Evolutionary conservation across 2,113 vertebrate species (phyloP), one percentile per base, ranked within the genome.

Genomic region (Macquaria australasica): DNA sequence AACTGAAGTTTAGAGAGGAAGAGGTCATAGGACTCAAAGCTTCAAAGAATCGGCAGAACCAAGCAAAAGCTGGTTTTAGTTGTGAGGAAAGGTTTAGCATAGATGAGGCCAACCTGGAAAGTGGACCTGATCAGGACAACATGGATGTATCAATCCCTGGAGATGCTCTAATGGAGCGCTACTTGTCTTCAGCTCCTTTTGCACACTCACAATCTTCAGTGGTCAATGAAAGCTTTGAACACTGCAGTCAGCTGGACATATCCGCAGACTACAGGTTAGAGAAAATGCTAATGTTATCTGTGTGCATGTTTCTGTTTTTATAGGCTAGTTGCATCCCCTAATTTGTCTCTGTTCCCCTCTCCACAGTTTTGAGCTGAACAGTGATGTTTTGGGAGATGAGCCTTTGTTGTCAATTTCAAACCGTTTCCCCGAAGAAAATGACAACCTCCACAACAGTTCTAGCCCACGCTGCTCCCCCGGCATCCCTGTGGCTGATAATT

Each of bases 101-200:
- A 1, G 73, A 87, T 16, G 86, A 89, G 21, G 56, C n/a, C 9
- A 34, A 81, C 48, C 34, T 75, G 48, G 86, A 89, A 59, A 82
- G 39, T n/a, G 86, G 59, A 73, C 53, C 68, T 58, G 77, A 72
- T 55, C 73, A 79, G 39, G 84, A 85, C 66, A 64, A 64, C 56
- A 14, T 84, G 16, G 85, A 82, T 45, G 41, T 84, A 23, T 92
- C 89, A 0, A 4, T 73, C 48, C 43, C 83, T 41, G 84, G 68
- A 1, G 90, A 93, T 79, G 84, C 90, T 8, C 23, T 96, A 3
- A 92, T 97, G 95, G 95, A 95, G n/a, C 95, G 96, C 55, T 97
- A 97, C 66, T 89, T 97, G 50, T 37, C 93, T 48, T 93, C 94
- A 0, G 93, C 77, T 0, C 92, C 68, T 0, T 51, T 41, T 28